These are phyloP conservation scores for Phymorhynchus buccinoides DNA, from an alignment of 1,140 invertebrate species.

Conservation along the genomic window DNA sequence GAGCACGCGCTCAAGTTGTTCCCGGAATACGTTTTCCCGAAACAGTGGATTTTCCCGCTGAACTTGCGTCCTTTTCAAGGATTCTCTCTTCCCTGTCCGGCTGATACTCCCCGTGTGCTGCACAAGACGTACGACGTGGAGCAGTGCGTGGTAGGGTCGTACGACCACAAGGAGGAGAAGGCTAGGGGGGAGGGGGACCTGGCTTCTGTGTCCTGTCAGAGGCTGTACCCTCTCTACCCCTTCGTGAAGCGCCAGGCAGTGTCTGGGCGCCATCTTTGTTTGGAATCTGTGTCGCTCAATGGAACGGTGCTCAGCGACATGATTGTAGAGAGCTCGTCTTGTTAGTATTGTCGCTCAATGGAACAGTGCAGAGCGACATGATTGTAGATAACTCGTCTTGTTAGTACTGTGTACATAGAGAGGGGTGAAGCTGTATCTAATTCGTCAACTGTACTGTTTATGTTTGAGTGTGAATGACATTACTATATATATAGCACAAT, in stretches of 20 bases:
- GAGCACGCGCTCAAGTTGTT: constrained; percentile 43
- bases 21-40: constrained; percentile 50
- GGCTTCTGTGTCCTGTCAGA: neutral
- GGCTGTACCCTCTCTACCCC: neutral
- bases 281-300: neutral
- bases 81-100: constrained; percentile 55
- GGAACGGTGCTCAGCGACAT: neutral
- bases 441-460: neutral
- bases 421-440: neutral
- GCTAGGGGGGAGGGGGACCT: neutral
- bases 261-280: neutral
- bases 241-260: neutral
- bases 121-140: constrained; percentile 44
- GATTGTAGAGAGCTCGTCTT: neutral
- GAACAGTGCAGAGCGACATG: neutral
- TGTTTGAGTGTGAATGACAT: too few species aligned
- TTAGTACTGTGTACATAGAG: neutral
- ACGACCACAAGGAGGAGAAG: neutral
- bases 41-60: constrained; percentile 61
- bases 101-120: constrained; percentile 45
- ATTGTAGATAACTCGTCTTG: neutral
- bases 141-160: neutral
- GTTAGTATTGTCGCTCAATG: neutral
- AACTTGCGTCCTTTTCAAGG: constrained; percentile 53
- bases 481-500: too few species aligned